A percentile compares a stretch with the other conserved stretches of the same genome.
Conservation (phyloP, 2,888 invertebrate genomes). For the Phyllotreta striolata region DNA sequence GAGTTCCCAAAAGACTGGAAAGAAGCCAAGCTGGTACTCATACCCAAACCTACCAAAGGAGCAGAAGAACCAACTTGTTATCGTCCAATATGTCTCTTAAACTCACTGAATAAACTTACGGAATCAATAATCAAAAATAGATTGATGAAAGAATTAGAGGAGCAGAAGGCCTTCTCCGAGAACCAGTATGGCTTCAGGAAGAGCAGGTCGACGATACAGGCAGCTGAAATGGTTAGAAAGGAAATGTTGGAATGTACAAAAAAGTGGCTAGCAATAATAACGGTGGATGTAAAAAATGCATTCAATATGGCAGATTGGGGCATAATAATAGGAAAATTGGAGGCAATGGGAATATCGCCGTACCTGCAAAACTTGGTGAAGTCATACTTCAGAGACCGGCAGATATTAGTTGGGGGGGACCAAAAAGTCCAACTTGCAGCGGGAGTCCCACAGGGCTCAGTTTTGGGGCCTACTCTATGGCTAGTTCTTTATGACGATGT, state of each 20-base stretch:
- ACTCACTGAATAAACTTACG: slow-evolving; percentile 8
- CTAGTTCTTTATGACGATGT: slow-evolving; percentile 8
- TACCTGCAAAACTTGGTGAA: slow-evolving; percentile 12
- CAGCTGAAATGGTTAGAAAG: slow-evolving; percentile 2
- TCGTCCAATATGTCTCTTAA: slow-evolving; percentile 18
- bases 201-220: slow-evolving; percentile 20
- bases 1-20: slow-evolving; percentile 34
- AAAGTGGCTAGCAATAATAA: slow-evolving; percentile 9
- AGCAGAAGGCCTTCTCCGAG: background rate
- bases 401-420: background rate
- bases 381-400: slow-evolving; percentile 14
- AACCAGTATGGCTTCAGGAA: slow-evolving; percentile 26
- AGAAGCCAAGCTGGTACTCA: slow-evolving; percentile 26
- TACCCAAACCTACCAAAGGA: slow-evolving; percentile 27
- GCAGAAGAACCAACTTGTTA: background rate
- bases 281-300: slow-evolving; percentile 27
- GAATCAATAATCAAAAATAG: slow-evolving; percentile 15
- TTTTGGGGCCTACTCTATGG: slow-evolving; percentile 20
- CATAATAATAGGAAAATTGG: slow-evolving; percentile 6
- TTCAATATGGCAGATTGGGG: slow-evolving; percentile 21
- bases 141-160: slow-evolving; percentile 17
- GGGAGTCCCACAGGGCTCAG: slow-evolving; percentile 29
- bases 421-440: slow-evolving; percentile 1
- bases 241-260: background rate
- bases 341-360: slow-evolving; percentile 4